Evolutionary conservation across 2,113 vertebrate genomes (phyloP), one percentile per base, ranked within the genome.

Genomic region (Chascanopsetta lugubris): DNA sequence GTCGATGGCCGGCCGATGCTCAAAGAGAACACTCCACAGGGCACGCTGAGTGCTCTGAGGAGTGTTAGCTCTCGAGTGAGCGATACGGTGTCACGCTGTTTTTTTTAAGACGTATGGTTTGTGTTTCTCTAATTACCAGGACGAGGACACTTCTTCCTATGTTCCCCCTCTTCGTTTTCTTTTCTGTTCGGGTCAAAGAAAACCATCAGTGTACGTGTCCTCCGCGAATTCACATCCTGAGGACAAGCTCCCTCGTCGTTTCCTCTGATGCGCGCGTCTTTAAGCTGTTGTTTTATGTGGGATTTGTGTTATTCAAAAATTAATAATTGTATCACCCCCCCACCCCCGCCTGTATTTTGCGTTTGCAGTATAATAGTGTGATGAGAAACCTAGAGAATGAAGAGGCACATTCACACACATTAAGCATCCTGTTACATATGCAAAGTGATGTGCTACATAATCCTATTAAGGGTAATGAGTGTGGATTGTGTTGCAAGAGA

Each of bases 381-480:
- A 59, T 68, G 21, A 45, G 8, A 75, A 71, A 64, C 17, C 25
- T 45, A n/a, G 56, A 42, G 56, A 74, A 63, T 58, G 8, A 67
- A 21, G 55, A 40, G 38, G 4, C 61, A n/a, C 63, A 8, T 24
- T 26, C 25, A 66, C 66, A 45, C 27, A 26, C 34, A 30, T 59
- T 49, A 26, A 48, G 46, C 47, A 29, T 40, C 21, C 61, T 73
- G 65, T 50, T 82, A 66, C 57, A 63, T 65, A 75, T 59, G 69
- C 46, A 18, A 36, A 69, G 40, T 60, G 63, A 69, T 55, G 68
- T 58, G 60, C 71, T 70, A 25, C 62, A 61, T 90, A 86, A 87
- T 88, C 83, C 83, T 84, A 80, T 88, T 81, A 82, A 69, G 55
- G 67, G 57, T 85, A 88, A 85, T 85, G 77, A 78, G 70, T 53